phyloP scores from a whole-genome alignment of 2,113 vertebrate genomes.

The Mirounga angustirostris region DNA sequence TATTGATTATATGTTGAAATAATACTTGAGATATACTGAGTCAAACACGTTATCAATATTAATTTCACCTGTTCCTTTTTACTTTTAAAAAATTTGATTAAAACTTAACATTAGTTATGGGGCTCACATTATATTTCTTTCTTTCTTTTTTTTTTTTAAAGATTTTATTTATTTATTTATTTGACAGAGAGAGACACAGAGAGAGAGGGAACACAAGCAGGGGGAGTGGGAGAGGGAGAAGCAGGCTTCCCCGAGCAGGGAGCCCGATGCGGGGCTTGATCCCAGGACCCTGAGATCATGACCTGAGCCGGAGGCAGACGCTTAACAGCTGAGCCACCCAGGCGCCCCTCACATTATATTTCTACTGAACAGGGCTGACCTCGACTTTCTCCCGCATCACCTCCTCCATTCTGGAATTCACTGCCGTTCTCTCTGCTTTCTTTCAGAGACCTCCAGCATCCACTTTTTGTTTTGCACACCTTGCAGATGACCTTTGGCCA shows the following conservation, averaged over 20 bases:
- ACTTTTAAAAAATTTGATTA: neutral
- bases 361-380: neutral
- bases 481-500: neutral
- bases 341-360: neutral
- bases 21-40: neutral
- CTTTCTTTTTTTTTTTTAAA: too few relatives aligned
- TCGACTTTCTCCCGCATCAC: neutral
- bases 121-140: neutral
- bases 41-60: neutral
- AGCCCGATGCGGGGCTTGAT: too few relatives aligned
- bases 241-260: too few relatives aligned
- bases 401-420: neutral
- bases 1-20: neutral
- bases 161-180: too few relatives aligned
- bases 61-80: neutral
- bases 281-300: too few relatives aligned
- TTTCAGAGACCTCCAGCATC: neutral
- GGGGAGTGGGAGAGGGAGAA: too few relatives aligned
- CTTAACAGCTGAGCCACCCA: too few relatives aligned
- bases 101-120: neutral
- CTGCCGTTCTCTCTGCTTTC: neutral
- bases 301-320: too few relatives aligned
- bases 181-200: too few relatives aligned
- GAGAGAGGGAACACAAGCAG: too few relatives aligned
- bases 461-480: neutral